A percentile compares a stretch with the other conserved stretches of the same genome.
These are phyloP conservation scores for Andricus grossulariae DNA, from an alignment of 1,140 invertebrate genomes.

Conservation along the genomic window DNA sequence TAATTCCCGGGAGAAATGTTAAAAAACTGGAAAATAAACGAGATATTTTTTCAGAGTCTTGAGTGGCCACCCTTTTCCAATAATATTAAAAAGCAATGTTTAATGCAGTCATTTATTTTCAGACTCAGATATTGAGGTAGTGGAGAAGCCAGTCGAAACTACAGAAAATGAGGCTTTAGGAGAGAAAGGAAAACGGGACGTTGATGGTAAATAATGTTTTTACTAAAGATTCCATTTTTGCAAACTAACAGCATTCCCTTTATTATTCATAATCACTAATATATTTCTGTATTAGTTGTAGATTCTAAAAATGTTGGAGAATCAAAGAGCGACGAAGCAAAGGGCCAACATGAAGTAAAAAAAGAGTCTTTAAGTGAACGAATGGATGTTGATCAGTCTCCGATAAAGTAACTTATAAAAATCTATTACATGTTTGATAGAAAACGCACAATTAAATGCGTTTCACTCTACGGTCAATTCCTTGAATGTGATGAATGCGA, in stretches of 20 bases:
- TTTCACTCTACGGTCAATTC: constrained; percentile 18
- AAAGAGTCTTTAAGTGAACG: constrained; percentile 40
- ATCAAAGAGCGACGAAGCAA: neutral
- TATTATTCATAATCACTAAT: neutral
- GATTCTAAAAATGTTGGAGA: too few species aligned
- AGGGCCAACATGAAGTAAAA: constrained; percentile 37
- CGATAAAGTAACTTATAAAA: constrained; percentile 42
- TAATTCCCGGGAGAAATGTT: too few species aligned
- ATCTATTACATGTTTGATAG: constrained; percentile 1
- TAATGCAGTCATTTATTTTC: constrained; percentile 35
- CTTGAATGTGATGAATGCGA: constrained; percentile 19
- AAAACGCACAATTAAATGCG: constrained; percentile 24
- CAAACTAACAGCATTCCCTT: neutral
- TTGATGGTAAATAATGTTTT: neutral
- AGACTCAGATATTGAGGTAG: constrained; percentile 70
- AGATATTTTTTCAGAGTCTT: too few species aligned
- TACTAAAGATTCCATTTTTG: neutral
- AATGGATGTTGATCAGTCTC: constrained; percentile 62
- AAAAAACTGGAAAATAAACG: too few species aligned
- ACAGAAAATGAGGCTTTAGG: constrained; percentile 23
- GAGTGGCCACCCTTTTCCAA: neutral
- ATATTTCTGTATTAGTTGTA: too few species aligned
- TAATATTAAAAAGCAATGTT: constrained; percentile 8
- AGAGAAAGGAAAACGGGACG: constrained; percentile 37
- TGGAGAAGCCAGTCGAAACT: constrained; percentile 59